These are phyloP conservation scores for Platypus cylindrus DNA, from an alignment of 2,888 invertebrate species.

Conservation along the genomic window DNA sequence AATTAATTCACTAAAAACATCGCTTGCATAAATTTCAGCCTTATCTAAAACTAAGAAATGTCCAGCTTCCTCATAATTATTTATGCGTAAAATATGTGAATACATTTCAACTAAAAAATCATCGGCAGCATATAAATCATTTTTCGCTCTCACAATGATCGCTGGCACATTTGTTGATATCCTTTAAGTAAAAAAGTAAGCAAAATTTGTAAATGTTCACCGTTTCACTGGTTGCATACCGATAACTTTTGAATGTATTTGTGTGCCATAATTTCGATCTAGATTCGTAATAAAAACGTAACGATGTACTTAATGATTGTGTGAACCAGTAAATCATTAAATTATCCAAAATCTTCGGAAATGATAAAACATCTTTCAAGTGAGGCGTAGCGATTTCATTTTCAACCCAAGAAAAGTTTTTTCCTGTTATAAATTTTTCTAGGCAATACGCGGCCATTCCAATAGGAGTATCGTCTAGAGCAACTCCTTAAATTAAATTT, in stretches of 20 bases:
- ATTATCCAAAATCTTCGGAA: constrained; percentile 63
- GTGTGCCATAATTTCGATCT: no score
- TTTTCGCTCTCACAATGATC: constrained; percentile 58
- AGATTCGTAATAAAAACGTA: constrained; percentile 62
- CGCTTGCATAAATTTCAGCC: constrained; percentile 54
- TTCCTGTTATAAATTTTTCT: constrained; percentile 76
- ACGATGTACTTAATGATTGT: constrained; percentile 55
- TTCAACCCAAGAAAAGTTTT: constrained; percentile 39
- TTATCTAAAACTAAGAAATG: constrained; percentile 76
- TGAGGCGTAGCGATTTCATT: constrained; percentile 46
- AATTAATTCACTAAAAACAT: constrained; percentile 54
- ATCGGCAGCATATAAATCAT: constrained; percentile 51
- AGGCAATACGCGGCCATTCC: constrained; percentile 81
- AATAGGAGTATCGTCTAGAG: constrained; percentile 61
- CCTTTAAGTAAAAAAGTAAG: no score
- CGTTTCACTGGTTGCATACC: no score
- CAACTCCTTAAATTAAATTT: constrained; percentile 43
- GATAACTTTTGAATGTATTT: no score
- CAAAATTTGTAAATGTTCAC: no score
- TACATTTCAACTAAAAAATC: constrained; percentile 44
- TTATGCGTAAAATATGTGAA: constrained; percentile 53
- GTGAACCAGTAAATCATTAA: constrained; percentile 71
- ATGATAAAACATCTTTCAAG: constrained; percentile 45
- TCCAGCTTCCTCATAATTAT: constrained; percentile 47
- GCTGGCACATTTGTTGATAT: constrained; percentile 51